These are phyloP conservation scores for Drusus annulatus DNA, from an alignment of 1,140 invertebrate species.

Conservation along the genomic window DNA sequence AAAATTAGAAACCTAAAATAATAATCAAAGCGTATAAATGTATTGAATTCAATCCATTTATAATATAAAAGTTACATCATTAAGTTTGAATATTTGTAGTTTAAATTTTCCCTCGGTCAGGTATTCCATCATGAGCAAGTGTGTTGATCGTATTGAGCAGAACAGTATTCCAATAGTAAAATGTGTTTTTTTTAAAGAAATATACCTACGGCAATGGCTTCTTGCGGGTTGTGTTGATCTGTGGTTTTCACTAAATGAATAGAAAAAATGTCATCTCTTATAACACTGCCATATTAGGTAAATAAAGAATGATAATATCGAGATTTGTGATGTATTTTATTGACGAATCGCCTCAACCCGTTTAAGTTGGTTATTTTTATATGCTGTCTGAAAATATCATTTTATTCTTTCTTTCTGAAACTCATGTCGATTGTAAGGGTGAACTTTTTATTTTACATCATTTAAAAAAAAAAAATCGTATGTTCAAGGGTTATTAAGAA, in stretches of 20 bases:
- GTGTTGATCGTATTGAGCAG: conserved; percentile 11
- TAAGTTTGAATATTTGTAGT: neutral
- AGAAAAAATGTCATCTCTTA: conserved; percentile 59
- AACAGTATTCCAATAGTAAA: conserved; percentile 47
- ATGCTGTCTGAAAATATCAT: no score
- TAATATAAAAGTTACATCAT: no score
- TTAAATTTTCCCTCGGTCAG: neutral
- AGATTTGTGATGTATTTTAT: conserved; percentile 39
- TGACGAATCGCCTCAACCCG: no score
- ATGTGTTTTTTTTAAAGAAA: conserved; percentile 53
- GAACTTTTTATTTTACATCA: no score
- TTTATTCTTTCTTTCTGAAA: no score
- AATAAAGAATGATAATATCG: conserved; percentile 60
- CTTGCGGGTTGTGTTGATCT: conserved; percentile 57
- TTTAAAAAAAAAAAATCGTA: no score
- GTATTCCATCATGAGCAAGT: neutral
- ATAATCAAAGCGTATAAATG: no score
- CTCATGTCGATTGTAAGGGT: no score
- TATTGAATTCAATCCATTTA: no score
- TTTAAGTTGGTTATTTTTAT: no score
- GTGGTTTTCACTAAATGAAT: conserved; percentile 56
- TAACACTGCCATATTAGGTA: conserved; percentile 60
- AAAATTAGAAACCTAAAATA: no score
- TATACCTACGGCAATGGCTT: conserved; percentile 57
- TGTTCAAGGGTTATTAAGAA: no score